Conservation (phyloP, 2,888 invertebrate species). For the Caenorhabditis japonica region DNA sequence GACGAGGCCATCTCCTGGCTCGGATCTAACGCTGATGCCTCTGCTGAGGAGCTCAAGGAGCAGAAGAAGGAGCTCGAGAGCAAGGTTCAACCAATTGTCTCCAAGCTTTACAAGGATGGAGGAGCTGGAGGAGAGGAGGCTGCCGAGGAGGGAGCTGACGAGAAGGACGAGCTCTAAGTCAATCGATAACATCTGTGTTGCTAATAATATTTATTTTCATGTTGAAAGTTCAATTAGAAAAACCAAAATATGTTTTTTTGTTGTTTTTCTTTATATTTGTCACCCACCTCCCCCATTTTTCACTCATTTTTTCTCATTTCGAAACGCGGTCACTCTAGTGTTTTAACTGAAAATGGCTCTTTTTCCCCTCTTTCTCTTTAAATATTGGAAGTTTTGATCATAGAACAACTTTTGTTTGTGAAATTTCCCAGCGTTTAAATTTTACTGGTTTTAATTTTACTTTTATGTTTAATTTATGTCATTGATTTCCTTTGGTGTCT, state of each 20-base stretch:
- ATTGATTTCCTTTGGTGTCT: slow-evolving; percentile 5
- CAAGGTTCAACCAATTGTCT: slow-evolving; percentile 95
- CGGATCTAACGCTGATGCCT: slow-evolving; percentile 86
- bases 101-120: slow-evolving; percentile 87
- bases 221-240: slow-evolving; percentile 13
- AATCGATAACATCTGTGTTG: slow-evolving; percentile 15
- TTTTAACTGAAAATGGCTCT: slow-evolving; percentile 50
- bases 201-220: slow-evolving; percentile 35
- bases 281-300: slow-evolving; percentile 4
- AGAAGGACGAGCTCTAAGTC: slow-evolving; percentile 75
- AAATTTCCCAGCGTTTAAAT: slow-evolving; percentile 40
- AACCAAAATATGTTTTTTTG: too few relatives aligned
- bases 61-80: slow-evolving; percentile 88
- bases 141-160: slow-evolving; percentile 61
- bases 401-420: slow-evolving; percentile 39
- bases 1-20: slow-evolving; percentile 98
- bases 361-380: slow-evolving; percentile 11
- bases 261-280: slow-evolving; percentile 11
- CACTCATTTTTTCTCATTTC: slow-evolving; percentile 44
- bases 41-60: slow-evolving; percentile 82
- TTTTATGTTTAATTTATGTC: slow-evolving; percentile 14
- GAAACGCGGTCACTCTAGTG: slow-evolving; percentile 57
- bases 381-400: slow-evolving; percentile 10
- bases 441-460: slow-evolving; percentile 39
- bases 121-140: slow-evolving; percentile 54